Evolutionary conservation across 2,113 vertebrate species (phyloP), one percentile per base, ranked within the genome.

Genomic region (Apistogramma diplotaenia): DNA sequence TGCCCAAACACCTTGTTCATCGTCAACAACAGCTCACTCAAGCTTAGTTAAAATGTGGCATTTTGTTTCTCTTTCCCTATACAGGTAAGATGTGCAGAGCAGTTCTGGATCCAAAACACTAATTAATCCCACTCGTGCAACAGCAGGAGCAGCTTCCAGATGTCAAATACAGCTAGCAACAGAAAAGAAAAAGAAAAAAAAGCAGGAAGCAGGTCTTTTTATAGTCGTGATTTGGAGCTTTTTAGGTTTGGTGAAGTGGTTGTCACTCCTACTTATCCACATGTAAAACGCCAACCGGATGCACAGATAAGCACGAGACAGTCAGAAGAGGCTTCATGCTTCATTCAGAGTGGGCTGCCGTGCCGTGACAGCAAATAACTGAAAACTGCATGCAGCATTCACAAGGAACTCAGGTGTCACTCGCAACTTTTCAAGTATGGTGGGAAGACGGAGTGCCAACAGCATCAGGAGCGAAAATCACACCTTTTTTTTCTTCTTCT

Each of bases 321-420:
- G 33, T 81, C 60, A 62, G 55, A 81, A 46, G 74, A 81, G 87
- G 84, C 87, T 84, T 92, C 92, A 91, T 92, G 89, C 93, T 89
- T 93, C 75, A 60, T 85, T 90, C 87, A 71, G 87, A 89, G 81
- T 72, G 78, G 81, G 83, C 82, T 59, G 19, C 84, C 12, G 72
- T 72, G 82, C 78, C 60, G 31, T 80, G 89, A 88, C 78, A 81
- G 83, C 73, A 65, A 76, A 76, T 35, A 79, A 86, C 77, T 61
- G 78, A 86, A 88, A 90, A 88, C 74, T 82, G 90, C 93, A 94
- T 93, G 93, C 93, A 92, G 84, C 91, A 92, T 92, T 92, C 86
- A 83, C 85, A 58, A 80, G 87, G 49, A 83, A 61, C 58, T 74
- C 79, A 81, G 83, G 81, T 77, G 15, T 78, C 90, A 91, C 90